A percentile compares a stretch with the other conserved stretches of the same genome.
phyloP scores from a whole-genome alignment of 2,888 invertebrate species.

The Andricus curvator region DNA sequence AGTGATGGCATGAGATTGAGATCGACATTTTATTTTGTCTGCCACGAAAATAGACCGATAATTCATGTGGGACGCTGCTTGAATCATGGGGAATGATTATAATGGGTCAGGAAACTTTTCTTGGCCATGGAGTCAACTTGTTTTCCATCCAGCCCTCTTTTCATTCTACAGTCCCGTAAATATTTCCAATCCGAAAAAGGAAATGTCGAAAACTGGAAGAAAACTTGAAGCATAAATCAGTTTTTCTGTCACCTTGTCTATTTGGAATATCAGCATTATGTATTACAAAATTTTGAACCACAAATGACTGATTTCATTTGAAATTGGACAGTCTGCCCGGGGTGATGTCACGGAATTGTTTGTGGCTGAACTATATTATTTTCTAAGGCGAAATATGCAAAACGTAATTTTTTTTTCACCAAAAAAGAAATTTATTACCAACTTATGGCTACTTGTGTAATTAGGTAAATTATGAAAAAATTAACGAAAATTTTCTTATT shows the following conservation, averaged over 20 bases:
- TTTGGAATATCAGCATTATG: background rate
- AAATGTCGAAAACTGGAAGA: background rate
- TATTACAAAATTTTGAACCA: too few species aligned
- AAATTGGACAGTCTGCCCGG: too few species aligned
- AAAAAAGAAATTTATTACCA: too few species aligned
- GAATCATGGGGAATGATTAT: constrained; percentile 27
- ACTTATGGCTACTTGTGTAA: too few species aligned
- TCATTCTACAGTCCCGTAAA: background rate
- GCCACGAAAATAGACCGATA: constrained; percentile 35
- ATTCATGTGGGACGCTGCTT: constrained; percentile 1
- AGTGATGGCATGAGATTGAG: constrained; percentile 28
- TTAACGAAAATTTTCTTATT: too few species aligned
- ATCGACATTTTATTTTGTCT: constrained; percentile 39
- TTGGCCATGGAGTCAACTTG: constrained; percentile 12
- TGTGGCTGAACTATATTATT: too few species aligned
- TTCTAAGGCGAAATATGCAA: too few species aligned
- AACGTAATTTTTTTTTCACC: too few species aligned
- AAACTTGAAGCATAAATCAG: background rate
- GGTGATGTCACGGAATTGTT: too few species aligned
- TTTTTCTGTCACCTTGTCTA: background rate
- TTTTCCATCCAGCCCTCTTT: constrained; percentile 1
- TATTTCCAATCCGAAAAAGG: background rate
- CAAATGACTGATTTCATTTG: too few species aligned
- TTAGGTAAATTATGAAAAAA: too few species aligned
- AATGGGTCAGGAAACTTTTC: constrained; percentile 15